phyloP scores from a whole-genome alignment of 2,888 invertebrate species.

The Calameuta filiformis region DNA sequence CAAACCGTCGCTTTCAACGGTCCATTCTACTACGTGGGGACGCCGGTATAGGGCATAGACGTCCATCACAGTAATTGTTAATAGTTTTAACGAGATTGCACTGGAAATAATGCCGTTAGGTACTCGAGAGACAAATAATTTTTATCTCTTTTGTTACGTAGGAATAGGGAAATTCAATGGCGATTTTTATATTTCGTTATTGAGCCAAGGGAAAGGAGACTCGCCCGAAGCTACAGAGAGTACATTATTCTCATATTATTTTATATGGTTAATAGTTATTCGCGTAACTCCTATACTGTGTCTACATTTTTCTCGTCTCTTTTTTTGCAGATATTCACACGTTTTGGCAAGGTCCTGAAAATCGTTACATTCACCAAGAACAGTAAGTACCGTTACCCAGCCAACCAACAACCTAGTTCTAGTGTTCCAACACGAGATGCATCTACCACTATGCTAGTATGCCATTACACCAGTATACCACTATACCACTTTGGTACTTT shows the following conservation, averaged over 20 bases:
- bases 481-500: slow-evolving; percentile 42
- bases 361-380: slow-evolving; percentile 99
- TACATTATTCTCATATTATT: not conserved
- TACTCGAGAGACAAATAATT: not conserved
- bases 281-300: not conserved
- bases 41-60: not conserved
- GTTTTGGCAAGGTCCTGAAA: slow-evolving; percentile 98
- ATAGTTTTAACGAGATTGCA: not conserved
- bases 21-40: not conserved
- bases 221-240: too few relatives aligned
- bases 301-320: slow-evolving; percentile 16
- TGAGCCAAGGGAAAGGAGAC: not conserved
- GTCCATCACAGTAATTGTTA: not conserved
- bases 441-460: slow-evolving; percentile 14
- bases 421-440: not conserved
- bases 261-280: not conserved
- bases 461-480: slow-evolving; percentile 2
- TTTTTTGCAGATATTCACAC: slow-evolving; percentile 91
- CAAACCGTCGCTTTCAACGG: not conserved
- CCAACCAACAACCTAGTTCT: not conserved
- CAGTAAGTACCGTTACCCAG: slow-evolving; percentile 77
- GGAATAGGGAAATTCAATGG: not conserved
- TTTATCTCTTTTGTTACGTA: not conserved
- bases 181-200: not conserved
- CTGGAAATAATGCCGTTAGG: not conserved